These are phyloP conservation scores for Polia nebulosa DNA, from an alignment of 2,888 invertebrate species.

Conservation along the genomic window DNA sequence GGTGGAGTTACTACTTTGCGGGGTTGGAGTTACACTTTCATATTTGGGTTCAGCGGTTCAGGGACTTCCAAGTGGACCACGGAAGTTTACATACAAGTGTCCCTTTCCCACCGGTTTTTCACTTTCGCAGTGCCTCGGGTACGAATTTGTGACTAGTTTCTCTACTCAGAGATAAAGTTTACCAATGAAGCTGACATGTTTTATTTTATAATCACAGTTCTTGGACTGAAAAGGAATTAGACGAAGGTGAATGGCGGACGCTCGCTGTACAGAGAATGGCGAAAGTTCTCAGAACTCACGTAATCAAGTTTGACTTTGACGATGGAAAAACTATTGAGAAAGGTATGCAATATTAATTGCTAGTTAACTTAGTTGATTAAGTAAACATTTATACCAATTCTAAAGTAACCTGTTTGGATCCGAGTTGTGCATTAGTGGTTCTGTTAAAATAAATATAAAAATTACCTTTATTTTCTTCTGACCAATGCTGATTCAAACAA, in stretches of 20 bases:
- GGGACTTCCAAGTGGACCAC: no score
- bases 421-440: neutral
- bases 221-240: constrained; percentile 85
- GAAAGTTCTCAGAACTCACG: constrained; percentile 92
- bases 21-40: no score
- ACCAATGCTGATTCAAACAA: no score
- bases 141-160: no score
- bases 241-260: constrained; percentile 91
- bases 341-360: constrained; percentile 71
- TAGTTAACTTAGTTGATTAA: neutral
- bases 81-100: no score
- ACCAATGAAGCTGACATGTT: neutral
- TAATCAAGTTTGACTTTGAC: constrained; percentile 92
- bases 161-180: no score
- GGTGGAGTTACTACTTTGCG: no score
- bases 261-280: constrained; percentile 91
- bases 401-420: neutral
- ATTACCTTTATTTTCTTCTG: no score
- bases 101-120: no score
- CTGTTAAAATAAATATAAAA: neutral
- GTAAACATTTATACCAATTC: neutral
- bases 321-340: constrained; percentile 79
- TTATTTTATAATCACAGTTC: constrained; percentile 69
- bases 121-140: no score
- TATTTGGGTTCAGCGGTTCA: no score